A percentile compares a stretch with the other conserved stretches of the same genome.
Evolutionary conservation across 1,140 invertebrate genomes (phyloP).

Genomic region (Conus ventricosus): DNA sequence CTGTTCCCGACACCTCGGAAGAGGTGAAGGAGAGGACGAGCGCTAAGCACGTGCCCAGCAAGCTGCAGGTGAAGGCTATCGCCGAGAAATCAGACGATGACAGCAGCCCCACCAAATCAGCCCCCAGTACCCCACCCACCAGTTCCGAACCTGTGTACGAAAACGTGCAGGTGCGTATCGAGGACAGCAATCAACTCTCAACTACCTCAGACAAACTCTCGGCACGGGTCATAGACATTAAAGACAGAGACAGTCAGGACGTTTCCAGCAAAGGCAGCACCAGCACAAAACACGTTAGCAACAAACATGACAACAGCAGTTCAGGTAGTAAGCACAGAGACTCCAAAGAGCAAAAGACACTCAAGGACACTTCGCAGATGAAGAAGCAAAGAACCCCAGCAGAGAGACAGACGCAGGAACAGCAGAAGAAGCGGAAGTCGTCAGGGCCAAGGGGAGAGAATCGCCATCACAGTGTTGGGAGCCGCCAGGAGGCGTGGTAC

Average conservation of each 20-base stretch:
- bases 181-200: neutral
- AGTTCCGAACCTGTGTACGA: constrained; percentile 22
- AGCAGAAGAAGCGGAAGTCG: neutral
- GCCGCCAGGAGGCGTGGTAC: constrained; percentile 48
- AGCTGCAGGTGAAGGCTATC: constrained; percentile 25
- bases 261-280: neutral
- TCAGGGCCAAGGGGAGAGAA: neutral
- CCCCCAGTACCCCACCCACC: neutral
- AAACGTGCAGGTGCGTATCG: neutral
- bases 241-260: neutral
- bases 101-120: neutral
- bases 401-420: neutral
- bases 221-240: neutral
- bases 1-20: neutral
- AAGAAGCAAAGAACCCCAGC: neutral
- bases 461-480: neutral
- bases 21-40: neutral
- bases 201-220: constrained; percentile 6
- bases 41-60: neutral
- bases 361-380: neutral
- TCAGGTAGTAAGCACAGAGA: neutral
- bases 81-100: constrained; percentile 22
- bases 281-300: neutral
- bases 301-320: neutral
- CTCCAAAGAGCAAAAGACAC: neutral